phyloP scores from a whole-genome alignment of 2,797 vertebrate species.

The Amblyraja radiata region DNA sequence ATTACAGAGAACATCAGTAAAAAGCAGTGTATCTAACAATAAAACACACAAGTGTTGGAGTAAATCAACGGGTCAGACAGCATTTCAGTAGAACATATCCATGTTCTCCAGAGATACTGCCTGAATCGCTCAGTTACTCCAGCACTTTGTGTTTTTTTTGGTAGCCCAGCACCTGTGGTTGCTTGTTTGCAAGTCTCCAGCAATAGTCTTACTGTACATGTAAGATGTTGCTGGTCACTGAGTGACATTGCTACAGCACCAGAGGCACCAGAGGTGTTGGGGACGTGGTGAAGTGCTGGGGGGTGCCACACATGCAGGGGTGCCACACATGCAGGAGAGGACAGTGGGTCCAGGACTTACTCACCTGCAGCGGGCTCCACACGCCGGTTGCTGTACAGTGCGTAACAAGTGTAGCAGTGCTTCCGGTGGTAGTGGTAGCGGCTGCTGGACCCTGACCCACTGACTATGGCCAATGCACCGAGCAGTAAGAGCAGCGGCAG shows the following conservation, averaged over 20 bases:
- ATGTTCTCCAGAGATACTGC: no score
- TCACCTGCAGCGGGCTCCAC: slow-evolving; percentile 61
- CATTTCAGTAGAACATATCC: no score
- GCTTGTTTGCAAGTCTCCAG: no score
- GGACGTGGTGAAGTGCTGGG: neutral
- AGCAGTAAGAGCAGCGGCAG: slow-evolving; percentile 41
- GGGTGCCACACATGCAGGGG: no score
- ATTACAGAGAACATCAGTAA: no score
- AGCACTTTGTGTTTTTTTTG: no score
- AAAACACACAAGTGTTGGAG: no score
- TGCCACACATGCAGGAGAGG: neutral
- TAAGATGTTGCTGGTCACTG: neutral
- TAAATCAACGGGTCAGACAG: no score
- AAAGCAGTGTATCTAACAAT: no score
- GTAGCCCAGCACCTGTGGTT: no score
- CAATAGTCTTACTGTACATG: neutral
- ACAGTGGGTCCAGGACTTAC: slow-evolving; percentile 38
- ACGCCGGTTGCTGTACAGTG: slow-evolving; percentile 55
- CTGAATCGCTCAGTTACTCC: no score
- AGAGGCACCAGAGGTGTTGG: neutral
- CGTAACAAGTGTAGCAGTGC: slow-evolving; percentile 72
- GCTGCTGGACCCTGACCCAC: slow-evolving; percentile 51
- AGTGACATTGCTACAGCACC: neutral
- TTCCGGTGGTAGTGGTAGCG: slow-evolving; percentile 64
- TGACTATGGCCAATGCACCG: slow-evolving; percentile 47